Percentiles rank a stretch among this genome's conserved stretches.
Evolutionary conservation across 2,113 vertebrate species (phyloP).

Genomic region (Daubentonia madagascariensis): DNA sequence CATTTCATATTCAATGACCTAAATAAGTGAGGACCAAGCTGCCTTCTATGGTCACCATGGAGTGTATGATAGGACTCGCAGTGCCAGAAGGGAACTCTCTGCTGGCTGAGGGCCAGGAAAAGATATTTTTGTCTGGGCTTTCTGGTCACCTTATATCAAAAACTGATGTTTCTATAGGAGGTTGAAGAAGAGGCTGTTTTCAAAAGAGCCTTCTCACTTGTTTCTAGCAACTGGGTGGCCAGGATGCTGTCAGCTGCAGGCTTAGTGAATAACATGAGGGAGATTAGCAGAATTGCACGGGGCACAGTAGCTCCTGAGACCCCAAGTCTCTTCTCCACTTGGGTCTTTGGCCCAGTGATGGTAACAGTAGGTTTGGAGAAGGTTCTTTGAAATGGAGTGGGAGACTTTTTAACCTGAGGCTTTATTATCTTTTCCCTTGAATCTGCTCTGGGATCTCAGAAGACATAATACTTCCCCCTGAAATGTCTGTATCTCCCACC

Average conservation of each 20-base stretch:
- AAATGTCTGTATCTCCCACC: neutral
- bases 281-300: neutral
- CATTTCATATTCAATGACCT: no score
- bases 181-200: neutral
- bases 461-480: slow-evolving; percentile 71
- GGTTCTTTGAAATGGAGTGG: neutral
- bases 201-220: neutral
- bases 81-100: neutral
- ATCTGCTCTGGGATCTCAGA: neutral
- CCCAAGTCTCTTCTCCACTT: neutral
- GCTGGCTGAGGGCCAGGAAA: neutral
- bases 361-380: neutral
- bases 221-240: neutral
- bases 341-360: neutral
- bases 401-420: neutral
- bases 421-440: neutral
- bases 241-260: neutral
- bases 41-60: neutral
- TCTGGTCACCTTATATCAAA: neutral
- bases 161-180: neutral
- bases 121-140: neutral
- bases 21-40: neutral
- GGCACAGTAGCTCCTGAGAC: neutral
- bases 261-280: neutral
- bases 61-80: neutral